Percentiles rank a stretch among this genome's conserved stretches.
Conservation (phyloP, 2,797 vertebrate species). For the Anniella stebbinsi region DNA sequence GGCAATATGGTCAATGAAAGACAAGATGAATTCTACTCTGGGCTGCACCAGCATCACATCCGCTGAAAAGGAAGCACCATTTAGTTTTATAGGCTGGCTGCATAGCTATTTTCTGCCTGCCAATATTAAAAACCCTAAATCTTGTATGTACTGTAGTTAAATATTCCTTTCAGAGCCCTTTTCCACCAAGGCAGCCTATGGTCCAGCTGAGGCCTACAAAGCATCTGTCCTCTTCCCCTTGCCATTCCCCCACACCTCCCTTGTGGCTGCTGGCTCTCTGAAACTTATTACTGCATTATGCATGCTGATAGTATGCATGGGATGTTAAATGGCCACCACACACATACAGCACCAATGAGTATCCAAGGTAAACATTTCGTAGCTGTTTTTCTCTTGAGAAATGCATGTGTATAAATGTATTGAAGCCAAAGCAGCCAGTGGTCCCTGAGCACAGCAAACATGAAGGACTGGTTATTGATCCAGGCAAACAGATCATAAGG, state of each 20-base stretch:
- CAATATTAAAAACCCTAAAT: neutral
- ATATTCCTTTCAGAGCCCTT: neutral
- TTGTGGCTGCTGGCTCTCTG: neutral
- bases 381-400: neutral
- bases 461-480: neutral
- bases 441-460: neutral
- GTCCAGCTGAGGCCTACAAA: neutral
- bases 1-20: slow-evolving; percentile 97
- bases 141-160: neutral
- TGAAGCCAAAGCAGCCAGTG: neutral
- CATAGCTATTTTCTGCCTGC: neutral
- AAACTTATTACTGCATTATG: neutral
- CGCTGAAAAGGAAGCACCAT: slow-evolving; percentile 77
- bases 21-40: slow-evolving; percentile 96
- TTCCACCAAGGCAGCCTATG: neutral
- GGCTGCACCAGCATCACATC: slow-evolving; percentile 98
- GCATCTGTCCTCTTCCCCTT: neutral
- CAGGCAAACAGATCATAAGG: neutral
- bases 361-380: neutral
- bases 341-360: neutral
- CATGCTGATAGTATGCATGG: neutral
- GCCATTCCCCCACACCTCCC: neutral
- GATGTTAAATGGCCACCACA: neutral
- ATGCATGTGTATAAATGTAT: neutral
- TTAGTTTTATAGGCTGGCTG: fast-evolving